Conservation (phyloP, 2,113 vertebrate species). For the Scatophagus argus region DNA sequence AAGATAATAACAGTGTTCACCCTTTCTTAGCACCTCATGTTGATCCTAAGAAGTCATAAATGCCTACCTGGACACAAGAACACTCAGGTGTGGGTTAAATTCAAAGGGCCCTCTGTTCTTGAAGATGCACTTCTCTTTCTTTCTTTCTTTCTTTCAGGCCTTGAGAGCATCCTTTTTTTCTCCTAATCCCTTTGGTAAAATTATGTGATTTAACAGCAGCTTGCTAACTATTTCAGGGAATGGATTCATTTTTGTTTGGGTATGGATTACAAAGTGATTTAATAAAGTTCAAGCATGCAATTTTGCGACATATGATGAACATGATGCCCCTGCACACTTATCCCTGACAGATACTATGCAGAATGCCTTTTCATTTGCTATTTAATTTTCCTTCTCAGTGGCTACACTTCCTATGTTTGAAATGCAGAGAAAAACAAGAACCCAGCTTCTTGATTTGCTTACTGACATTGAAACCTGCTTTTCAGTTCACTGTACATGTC, state of each 20-base stretch:
- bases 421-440: conserved; percentile 62
- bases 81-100: conserved; percentile 44
- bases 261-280: conserved; percentile 14
- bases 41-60: conserved; percentile 47
- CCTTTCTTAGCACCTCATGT: conserved; percentile 29
- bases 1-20: conserved; percentile 33
- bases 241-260: conserved; percentile 24
- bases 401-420: conserved; percentile 54
- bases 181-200: conserved; percentile 14
- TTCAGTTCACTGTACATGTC: conserved; percentile 68
- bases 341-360: conserved; percentile 36
- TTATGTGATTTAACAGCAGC: conserved; percentile 19
- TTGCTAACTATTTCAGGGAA: conserved; percentile 18
- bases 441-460: conserved; percentile 57
- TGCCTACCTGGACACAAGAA: conserved; percentile 24
- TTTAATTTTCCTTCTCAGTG: conserved; percentile 77
- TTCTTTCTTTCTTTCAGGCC: neutral
- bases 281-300: conserved; percentile 43
- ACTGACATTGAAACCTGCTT: conserved; percentile 77
- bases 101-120: conserved; percentile 41
- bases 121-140: conserved; percentile 10
- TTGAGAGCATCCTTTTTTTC: conserved; percentile 1
- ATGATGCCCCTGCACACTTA: conserved; percentile 33
- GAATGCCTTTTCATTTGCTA: conserved; percentile 56
- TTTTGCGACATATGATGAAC: conserved; percentile 50